Evolutionary conservation across 1,140 invertebrate genomes (phyloP).

Genomic region (Drosophila sp.): DNA sequence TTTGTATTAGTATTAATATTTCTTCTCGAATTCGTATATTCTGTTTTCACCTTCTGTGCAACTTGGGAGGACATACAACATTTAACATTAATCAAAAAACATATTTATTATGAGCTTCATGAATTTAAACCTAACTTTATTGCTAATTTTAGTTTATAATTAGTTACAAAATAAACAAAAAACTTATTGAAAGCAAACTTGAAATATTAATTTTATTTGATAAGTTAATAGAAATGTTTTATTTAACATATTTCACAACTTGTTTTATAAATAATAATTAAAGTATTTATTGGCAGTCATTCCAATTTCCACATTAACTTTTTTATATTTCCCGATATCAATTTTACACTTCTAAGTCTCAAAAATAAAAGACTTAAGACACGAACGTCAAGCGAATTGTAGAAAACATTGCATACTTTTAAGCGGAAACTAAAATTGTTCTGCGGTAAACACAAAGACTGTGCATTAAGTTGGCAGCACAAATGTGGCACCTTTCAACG

Average conservation of each 20-base stretch:
- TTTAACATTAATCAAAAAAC: constrained; percentile 41
- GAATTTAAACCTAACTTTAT: constrained; percentile 48
- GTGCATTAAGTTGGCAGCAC: constrained; percentile 32
- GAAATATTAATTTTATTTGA: neutral
- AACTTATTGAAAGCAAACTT: constrained; percentile 7
- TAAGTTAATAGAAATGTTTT: neutral
- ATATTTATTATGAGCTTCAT: constrained; percentile 63
- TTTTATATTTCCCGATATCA: no score
- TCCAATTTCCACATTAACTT: no score
- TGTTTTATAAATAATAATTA: no score
- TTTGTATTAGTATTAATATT: constrained; percentile 45
- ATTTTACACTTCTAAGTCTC: no score
- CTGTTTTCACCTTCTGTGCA: neutral
- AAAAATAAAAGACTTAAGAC: constrained; percentile 37
- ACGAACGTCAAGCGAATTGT: constrained; percentile 7
- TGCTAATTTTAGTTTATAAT: constrained; percentile 45
- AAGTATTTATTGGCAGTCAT: no score
- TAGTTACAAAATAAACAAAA: constrained; percentile 38
- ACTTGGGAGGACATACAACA: constrained; percentile 2
- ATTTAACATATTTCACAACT: no score
- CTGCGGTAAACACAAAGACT: neutral
- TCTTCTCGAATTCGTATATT: constrained; percentile 2
- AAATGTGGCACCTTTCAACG: neutral
- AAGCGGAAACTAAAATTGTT: neutral
- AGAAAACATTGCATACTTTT: constrained; percentile 36